Conservation (phyloP, 37 sponge, comb jelly and placozoan genomes). For the Chondrosia reniformis region DNA sequence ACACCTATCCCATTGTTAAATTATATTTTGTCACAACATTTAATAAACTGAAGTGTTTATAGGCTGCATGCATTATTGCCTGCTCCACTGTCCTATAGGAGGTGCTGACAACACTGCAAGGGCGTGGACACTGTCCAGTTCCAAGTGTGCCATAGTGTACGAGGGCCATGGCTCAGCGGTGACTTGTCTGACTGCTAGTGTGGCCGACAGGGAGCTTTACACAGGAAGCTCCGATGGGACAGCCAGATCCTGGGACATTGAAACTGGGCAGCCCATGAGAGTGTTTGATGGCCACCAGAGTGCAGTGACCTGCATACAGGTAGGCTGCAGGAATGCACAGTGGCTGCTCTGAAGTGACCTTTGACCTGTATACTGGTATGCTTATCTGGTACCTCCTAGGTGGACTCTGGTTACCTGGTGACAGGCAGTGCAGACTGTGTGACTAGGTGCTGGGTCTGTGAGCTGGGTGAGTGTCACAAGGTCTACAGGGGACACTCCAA, state of each 20-base stretch:
- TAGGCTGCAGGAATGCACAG: no score
- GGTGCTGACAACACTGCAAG: conserved; percentile 44
- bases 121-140: conserved; percentile 31
- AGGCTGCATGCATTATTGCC: background rate
- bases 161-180: conserved; percentile 48
- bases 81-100: conserved; percentile 16
- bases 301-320: conserved; percentile 45
- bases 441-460: conserved; percentile 35
- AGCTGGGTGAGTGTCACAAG: conserved; percentile 18
- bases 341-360: no score
- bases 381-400: background rate
- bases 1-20: no score
- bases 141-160: conserved; percentile 28
- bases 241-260: conserved; percentile 52
- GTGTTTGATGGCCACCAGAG: conserved; percentile 58
- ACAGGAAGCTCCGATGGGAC: conserved; percentile 61
- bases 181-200: conserved; percentile 34
- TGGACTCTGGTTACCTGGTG: conserved; percentile 31
- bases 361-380: background rate
- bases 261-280: conserved; percentile 43
- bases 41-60: background rate
- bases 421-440: conserved; percentile 57
- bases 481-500: conserved; percentile 53
- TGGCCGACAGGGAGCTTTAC: conserved; percentile 35
- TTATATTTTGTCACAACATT: no score